Conservation (phyloP, 2,113 vertebrate genomes). For the Cnemophilus loriae region DNA sequence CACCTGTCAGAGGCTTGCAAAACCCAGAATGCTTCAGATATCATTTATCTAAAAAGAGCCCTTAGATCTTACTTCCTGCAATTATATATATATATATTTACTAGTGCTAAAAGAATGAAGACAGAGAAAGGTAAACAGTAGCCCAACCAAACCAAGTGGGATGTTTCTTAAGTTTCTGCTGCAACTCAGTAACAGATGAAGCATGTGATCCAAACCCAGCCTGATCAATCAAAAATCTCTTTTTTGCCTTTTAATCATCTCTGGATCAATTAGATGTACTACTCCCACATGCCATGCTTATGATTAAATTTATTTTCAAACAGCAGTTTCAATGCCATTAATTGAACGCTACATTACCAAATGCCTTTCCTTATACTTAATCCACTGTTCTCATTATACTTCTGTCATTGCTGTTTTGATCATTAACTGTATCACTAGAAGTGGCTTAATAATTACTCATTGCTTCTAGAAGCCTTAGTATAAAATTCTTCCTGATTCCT, state of each 20-base stretch:
- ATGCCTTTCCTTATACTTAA: constrained; percentile 21
- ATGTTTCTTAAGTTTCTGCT: background rate
- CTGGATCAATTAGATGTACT: background rate
- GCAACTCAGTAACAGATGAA: background rate
- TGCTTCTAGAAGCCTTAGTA: background rate
- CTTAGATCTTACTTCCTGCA: background rate
- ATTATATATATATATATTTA: background rate
- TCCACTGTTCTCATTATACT: constrained; percentile 15
- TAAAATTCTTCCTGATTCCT: background rate
- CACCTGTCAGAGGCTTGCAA: background rate
- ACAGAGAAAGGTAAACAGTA: background rate
- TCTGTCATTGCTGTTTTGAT: constrained; percentile 42
- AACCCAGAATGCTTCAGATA: constrained; percentile 5
- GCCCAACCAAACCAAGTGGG: background rate
- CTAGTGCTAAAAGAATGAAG: background rate
- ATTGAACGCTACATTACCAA: background rate
- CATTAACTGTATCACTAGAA: constrained; percentile 45
- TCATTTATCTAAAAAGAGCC: background rate
- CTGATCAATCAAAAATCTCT: background rate
- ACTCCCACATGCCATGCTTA: background rate
- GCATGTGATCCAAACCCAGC: background rate
- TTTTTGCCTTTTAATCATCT: background rate
- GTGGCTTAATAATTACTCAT: constrained; percentile 39
- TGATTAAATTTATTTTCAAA: constrained; percentile 15
- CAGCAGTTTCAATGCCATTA: background rate